Evolutionary conservation across 1,140 invertebrate species (phyloP), one percentile per base, ranked within the genome.

Genomic region (Chrysopa pallens): DNA sequence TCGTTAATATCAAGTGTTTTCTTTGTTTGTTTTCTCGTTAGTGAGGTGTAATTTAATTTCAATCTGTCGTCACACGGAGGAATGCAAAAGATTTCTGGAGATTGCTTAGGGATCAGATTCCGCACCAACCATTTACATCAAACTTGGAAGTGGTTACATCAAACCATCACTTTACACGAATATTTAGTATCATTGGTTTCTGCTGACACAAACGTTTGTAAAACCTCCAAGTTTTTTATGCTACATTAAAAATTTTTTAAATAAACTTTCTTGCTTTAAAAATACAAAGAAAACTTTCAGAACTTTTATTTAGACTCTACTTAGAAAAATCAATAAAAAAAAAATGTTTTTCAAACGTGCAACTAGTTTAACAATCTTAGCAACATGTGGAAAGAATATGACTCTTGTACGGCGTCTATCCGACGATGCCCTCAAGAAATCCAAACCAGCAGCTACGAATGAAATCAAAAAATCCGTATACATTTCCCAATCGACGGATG

Each of bases 141-240:
- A 62, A 88, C 84, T 53, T 88, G 80, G 76, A 88, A 88, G 84
- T 88, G 85, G 85, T 63, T 90, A 57, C 85, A 90, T 62, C 82
- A 86, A 60, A 88, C 84, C 38, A 78, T 84, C 50, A 76, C 78
- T 50, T 69, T 88, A 42, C 85, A 90, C 72, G 80, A 85, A 51
- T 85, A 85, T 53, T 69, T 90, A 49, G 80, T 87, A 57, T 74
- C 77, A 46, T 72, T 85, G 50, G 79, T 78, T 43, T 70, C 78
- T 46, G 74, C 74, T 54, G 72, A 82, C 63, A 76, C 74, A 66
- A 72, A 77, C 63, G 57, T 60, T 33, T 33, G 8, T 23, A 23
- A 23, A 23, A 23, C 17, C 17, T 2, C 2, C 5, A 23, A 23
- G 17, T 23, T 23, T 23, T 23, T 23, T 23, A 23, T 46, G 49